Base-by-base conservation (phyloP, 2,888 invertebrate genomes). In the Acleris emargana region DNA sequence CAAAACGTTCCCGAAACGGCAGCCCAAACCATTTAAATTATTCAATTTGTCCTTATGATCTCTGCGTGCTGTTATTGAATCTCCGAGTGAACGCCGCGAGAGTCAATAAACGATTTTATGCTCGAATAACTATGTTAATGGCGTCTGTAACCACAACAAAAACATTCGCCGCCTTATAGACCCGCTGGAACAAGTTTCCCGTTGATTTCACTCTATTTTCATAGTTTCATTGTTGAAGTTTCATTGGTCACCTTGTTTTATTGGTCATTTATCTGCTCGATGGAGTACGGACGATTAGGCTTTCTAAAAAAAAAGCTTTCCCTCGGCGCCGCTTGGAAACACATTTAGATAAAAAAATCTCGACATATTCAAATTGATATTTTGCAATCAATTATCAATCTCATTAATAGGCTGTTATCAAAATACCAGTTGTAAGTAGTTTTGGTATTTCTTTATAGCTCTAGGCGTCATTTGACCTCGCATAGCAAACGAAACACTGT, bases 121-220 rank as follows among this genome's bases (percentile, higher is more conserved):
- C 83, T 79, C 76, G 82, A 87, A 86, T 86, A 86, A 86, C 83
- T 88, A 87, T 88, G 88, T 73, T 87, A 88, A 89, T 89, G 73
- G 76, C 72, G 72, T 71, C 67, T 67, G 71, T 72, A 74, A 77
- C 73, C 77, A 78, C 75, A 85, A 84, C 81, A 87, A 87, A 85
- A 86, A 84, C 82, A 82, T 75, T 73, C 69, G 71, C 66, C 71
- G 72, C 76, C 79, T 78, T 76, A 73, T 71, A 71, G 71, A 45
- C 67, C 64, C 55, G 62, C 25, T 55, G 50, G 38, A 28, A 25
- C 49, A 43, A 55, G 49, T 28, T 47, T 53, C 54, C 59, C 45
- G 25, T 32, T 42, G 50, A 51, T 63, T 64, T 59, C 54, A 18
- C 59, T 64, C 64, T 59, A 42, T 64, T 59, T 64, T 54, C 63